Evolutionary conservation across 2,797 vertebrate genomes (phyloP).

Genomic region (Cercopithecus mitis): DNA sequence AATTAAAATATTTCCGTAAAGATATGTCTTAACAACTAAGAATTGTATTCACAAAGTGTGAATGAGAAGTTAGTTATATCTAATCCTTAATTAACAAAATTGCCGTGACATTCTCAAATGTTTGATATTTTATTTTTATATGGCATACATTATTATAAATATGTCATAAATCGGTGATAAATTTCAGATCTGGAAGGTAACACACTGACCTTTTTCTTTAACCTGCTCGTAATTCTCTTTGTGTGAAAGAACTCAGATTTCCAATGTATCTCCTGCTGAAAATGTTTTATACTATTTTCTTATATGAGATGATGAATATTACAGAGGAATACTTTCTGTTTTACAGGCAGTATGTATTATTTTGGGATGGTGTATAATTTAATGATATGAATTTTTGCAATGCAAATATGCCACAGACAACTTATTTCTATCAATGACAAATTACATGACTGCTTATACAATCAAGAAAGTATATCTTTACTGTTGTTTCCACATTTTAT

Average conservation of each 20-base stretch:
- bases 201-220: background rate
- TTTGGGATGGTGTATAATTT: background rate
- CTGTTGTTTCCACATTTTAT: background rate
- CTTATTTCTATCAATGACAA: background rate
- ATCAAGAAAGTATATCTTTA: background rate
- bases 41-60: background rate
- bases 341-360: background rate
- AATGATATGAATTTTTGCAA: background rate
- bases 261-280: background rate
- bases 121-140: slow-evolving; percentile 9
- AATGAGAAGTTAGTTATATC: background rate
- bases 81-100: background rate
- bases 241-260: background rate
- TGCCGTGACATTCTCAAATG: background rate
- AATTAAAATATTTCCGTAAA: background rate
- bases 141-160: background rate
- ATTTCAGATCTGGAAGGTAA: background rate
- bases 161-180: background rate
- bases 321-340: background rate
- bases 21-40: slow-evolving; percentile 1
- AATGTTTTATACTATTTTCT: background rate
- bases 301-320: background rate
- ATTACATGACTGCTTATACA: background rate
- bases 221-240: background rate
- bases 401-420: background rate